These are phyloP conservation scores for Shinisaurus crocodilurus DNA, from an alignment of 2,113 vertebrate genomes.

Conservation along the genomic window DNA sequence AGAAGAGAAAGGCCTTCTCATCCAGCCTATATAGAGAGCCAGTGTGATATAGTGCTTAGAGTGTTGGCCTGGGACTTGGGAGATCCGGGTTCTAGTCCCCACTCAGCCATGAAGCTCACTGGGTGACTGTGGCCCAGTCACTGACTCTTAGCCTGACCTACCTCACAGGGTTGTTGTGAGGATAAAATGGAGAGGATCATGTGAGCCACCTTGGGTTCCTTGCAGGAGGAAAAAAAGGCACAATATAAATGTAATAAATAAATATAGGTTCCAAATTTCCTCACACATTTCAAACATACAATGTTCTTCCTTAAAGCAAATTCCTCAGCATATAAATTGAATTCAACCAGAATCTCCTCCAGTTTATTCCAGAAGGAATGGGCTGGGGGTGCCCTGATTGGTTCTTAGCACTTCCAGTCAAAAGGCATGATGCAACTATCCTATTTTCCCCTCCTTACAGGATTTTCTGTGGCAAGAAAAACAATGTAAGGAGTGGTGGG, in stretches of 20 bases:
- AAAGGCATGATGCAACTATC: neutral
- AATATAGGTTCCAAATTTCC: neutral
- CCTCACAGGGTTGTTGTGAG: no score
- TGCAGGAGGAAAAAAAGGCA: no score
- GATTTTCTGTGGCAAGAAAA: neutral
- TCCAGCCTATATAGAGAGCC: neutral
- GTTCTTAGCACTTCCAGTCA: neutral
- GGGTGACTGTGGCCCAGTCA: no score
- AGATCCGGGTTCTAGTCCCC: no score
- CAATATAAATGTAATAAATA: no score
- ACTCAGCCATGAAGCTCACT: no score
- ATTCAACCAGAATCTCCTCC: neutral
- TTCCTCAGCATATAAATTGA: neutral
- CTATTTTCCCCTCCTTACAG: neutral
- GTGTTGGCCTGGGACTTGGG: no score
- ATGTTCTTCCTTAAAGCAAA: neutral
- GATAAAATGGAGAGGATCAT: no score
- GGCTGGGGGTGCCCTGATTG: neutral
- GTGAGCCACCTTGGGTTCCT: no score
- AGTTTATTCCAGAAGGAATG: neutral
- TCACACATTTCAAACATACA: neutral
- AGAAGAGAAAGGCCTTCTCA: neutral
- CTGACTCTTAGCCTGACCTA: no score
- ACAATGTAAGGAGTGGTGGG: neutral
- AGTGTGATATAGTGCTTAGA: no score